Evolutionary conservation across 1,140 invertebrate species (phyloP), one percentile per base, ranked within the genome.

Genomic region (Drosophila kikkawai): DNA sequence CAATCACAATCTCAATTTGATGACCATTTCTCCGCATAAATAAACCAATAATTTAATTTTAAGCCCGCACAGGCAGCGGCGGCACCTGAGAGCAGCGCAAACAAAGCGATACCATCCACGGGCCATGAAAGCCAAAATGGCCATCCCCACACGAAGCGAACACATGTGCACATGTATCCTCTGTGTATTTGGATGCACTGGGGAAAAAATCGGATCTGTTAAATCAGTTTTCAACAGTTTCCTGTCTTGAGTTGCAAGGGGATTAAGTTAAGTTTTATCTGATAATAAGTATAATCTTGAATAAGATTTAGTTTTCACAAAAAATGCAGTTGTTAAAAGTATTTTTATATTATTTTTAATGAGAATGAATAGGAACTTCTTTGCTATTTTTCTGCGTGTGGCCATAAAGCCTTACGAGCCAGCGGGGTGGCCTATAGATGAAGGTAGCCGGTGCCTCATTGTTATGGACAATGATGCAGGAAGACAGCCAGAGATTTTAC

Each of bases 1-100:
- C 78, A 66, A 85, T 79, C 67, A 55, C 66, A 83, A 88, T 88
- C 84, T 60, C 71, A 76, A 77, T 83, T 74, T 82, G 70, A 87
- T 87, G 83, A 65, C 80, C 84, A 83, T 83, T 87, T 67, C 68
- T 67, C 66, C 63, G 69, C 77, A 83, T 88, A 88, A 87, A 88
- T 88, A 88, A 87, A 78, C 80, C 71, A 83, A 87, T 87, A 83
- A 87, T 88, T 87, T 87, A 69, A 88, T 88, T 87, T 83, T 78
- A 88, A 78, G 73, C 71, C 69, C 79, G 51, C 79, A 79, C 61
- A 71, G 64, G 53, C 41, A 59, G 48, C 39, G 32, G 26, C 36
- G 57, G 67, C 71, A 81, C 61, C 79, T 63, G 71, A 41, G 56
- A 51, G 55, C 57, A 13, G 36, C 13, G 42, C 36, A 57, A 37